phyloP scores from a whole-genome alignment of 2,888 invertebrate genomes.

The Nysson spinosus region DNA sequence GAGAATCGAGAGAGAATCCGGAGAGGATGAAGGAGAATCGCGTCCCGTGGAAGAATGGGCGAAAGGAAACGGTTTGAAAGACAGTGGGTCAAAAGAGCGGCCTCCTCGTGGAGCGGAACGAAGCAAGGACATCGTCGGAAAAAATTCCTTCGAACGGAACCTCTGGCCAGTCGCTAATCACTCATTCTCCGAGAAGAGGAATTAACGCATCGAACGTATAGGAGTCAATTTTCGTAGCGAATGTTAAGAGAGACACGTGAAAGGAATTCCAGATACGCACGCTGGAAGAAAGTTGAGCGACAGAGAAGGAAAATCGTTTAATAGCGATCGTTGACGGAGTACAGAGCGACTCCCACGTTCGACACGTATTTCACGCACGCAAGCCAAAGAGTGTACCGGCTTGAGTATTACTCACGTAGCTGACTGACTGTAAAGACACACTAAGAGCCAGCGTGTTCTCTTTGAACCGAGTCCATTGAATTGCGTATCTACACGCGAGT shows the following conservation, averaged over 20 bases:
- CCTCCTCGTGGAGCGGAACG: slow-evolving; percentile 40
- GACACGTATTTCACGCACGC: slow-evolving; percentile 35
- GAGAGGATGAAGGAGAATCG: neutral
- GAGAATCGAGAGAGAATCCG: neutral
- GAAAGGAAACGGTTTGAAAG: slow-evolving; percentile 22
- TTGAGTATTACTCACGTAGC: slow-evolving; percentile 29
- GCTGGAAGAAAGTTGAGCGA: no score
- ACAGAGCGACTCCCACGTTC: slow-evolving; percentile 19
- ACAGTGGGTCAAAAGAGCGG: slow-evolving; percentile 51
- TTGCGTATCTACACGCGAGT: neutral
- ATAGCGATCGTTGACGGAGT: neutral
- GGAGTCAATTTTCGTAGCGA: no score
- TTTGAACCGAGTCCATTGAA: neutral
- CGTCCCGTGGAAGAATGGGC: no score
- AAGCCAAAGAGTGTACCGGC: slow-evolving; percentile 11
- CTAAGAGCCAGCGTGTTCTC: slow-evolving; percentile 29
- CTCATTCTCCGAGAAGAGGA: no score
- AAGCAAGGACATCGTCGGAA: slow-evolving; percentile 36
- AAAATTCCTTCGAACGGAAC: slow-evolving; percentile 38
- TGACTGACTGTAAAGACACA: slow-evolving; percentile 34
- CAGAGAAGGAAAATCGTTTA: no score
- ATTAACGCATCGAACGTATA: no score
- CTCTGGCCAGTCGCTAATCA: no score
- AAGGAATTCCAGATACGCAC: no score
- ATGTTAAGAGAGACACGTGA: no score